A percentile compares a stretch with the other conserved stretches of the same genome.
Conservation (phyloP, 2,113 vertebrate genomes). For the Cynocephalus volans region DNA sequence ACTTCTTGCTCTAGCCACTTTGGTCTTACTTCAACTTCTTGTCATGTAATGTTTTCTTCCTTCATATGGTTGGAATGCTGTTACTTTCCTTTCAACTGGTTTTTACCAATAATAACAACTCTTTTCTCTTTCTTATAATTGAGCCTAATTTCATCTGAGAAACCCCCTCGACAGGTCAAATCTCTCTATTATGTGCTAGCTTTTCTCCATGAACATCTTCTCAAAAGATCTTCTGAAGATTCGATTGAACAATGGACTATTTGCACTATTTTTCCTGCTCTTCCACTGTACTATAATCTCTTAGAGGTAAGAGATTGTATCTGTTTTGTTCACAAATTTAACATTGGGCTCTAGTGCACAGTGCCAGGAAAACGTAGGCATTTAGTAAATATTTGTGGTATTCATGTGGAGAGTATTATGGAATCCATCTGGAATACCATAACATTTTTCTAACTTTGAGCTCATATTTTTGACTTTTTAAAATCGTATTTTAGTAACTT, state of each 20-base stretch:
- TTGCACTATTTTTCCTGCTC: too few relatives aligned
- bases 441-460: not conserved
- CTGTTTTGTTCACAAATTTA: not conserved
- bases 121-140: not conserved
- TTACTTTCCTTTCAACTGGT: not conserved
- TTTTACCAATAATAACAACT: not conserved
- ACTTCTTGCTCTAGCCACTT: not conserved
- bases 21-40: not conserved
- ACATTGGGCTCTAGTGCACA: not conserved
- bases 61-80: not conserved
- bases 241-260: not conserved
- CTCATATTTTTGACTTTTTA: not conserved
- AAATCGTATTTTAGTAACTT: not conserved
- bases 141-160: not conserved
- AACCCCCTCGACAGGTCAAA: not conserved
- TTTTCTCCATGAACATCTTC: not conserved
- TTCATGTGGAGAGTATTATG: not conserved
- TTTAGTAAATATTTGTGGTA: not conserved
- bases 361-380: not conserved
- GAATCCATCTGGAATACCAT: not conserved
- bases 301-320: not conserved
- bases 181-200: not conserved
- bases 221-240: not conserved
- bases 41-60: not conserved
- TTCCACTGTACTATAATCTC: not conserved